Base-by-base conservation (phyloP, 2,797 vertebrate species). In the Scomberomorus guttatus region DNA sequence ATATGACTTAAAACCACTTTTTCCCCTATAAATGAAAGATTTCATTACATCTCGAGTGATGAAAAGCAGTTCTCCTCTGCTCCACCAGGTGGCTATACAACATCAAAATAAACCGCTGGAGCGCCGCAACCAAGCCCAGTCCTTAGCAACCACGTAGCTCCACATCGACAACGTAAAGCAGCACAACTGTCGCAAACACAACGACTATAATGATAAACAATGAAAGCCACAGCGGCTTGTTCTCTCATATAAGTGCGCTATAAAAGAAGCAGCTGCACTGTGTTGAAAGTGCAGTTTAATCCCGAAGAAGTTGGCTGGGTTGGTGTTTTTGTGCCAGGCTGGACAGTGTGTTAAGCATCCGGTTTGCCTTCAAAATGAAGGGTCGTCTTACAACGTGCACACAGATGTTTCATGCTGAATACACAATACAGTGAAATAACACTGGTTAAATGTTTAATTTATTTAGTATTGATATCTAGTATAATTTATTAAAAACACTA, bases 121-220 rank as follows among this genome's bases (percentile, higher is more conserved):
- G 29, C 29, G 34, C 68, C 42, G 51, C 34, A 62, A 71, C 50
- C 44, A 24, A 68, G 57, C 57, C 81, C 82, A 83, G 64, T 87
- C 86, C 83, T 44, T 88, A 79, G 86, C 86, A 81, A 91, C 88
- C 72, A 82, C 85, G 64, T 57, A 76, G 83, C 84, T 94, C 95
- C 95, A 96, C 95, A 96, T 95, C 92, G 91, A 91, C 94, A 95
- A 86, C 94, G 93, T 92, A 94, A 95, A 93, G 85, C 2, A 85
- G 12, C 20, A 1, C 12, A 13, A 87, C 52, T 93, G 95, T 94
- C 94, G 95, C 75, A 92, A 94, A 93, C 18, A 58, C 6, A 13
- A 5, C 1, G 4, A 52, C 0, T 8, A 4, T 42, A n/a, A n/a
- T n/a, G 9, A 55, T 18, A 7, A 51, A 73, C 3, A 17, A 50